Conservation (phyloP, 2,797 vertebrate genomes). For the Malurus splendens region DNA sequence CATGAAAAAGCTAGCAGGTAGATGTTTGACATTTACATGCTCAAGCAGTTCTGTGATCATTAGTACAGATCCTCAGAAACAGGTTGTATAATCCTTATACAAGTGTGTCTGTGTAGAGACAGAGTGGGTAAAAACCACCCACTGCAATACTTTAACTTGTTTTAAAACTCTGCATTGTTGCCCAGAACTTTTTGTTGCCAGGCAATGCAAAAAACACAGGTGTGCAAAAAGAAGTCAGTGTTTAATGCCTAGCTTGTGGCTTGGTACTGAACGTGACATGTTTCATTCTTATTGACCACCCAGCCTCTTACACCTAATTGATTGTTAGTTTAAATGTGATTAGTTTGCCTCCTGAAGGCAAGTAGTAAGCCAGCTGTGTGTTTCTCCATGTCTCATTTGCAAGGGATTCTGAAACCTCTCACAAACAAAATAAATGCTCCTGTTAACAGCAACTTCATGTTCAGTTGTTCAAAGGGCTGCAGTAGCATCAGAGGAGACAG, state of each 20-base stretch:
- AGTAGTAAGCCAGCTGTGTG: slow-evolving; percentile 1
- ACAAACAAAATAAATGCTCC: neutral
- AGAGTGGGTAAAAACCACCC: neutral
- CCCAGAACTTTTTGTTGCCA: neutral
- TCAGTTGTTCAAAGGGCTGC: neutral
- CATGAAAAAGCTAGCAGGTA: neutral
- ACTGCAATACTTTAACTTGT: neutral
- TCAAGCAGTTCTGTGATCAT: neutral
- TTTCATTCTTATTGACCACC: neutral
- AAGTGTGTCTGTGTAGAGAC: neutral
- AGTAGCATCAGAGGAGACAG: neutral
- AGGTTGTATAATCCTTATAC: neutral
- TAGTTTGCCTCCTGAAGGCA: slow-evolving; percentile 13
- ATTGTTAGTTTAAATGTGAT: neutral
- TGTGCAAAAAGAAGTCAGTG: neutral
- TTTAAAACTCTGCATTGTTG: neutral
- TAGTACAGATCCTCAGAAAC: neutral
- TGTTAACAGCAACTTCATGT: fast-evolving
- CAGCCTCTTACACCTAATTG: slow-evolving; percentile 15
- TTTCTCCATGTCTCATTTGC: neutral
- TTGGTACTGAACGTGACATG: neutral
- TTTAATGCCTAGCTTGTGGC: neutral
- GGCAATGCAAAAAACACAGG: slow-evolving; percentile 34
- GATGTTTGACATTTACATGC: slow-evolving; percentile 10
- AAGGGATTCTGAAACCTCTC: neutral